These are phyloP conservation scores for Diploptera punctata DNA, from an alignment of 2,888 invertebrate species.

Conservation along the genomic window DNA sequence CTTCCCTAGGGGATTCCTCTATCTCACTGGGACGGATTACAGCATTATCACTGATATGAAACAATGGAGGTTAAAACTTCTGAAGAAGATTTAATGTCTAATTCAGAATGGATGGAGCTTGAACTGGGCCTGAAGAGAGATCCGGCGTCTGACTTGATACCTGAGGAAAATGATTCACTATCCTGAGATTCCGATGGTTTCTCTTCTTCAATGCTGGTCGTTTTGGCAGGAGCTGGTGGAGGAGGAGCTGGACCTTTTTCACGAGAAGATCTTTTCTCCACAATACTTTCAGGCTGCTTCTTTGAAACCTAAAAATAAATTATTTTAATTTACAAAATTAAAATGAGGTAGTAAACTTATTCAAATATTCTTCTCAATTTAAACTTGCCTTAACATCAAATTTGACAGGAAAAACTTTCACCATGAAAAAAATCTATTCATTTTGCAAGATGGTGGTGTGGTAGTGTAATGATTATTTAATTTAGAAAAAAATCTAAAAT, in stretches of 20 bases:
- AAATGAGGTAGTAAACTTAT: too few relatives aligned
- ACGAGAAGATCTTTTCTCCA: slow-evolving; percentile 61
- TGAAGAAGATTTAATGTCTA: slow-evolving; percentile 2
- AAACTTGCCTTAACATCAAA: too few relatives aligned
- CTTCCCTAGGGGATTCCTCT: slow-evolving; percentile 34
- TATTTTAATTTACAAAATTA: too few relatives aligned
- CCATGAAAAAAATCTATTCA: too few relatives aligned
- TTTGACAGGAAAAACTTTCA: too few relatives aligned
- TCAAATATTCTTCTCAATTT: too few relatives aligned
- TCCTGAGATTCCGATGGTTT: neutral
- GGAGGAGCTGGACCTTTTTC: slow-evolving; percentile 85
- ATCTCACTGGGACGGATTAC: slow-evolving; percentile 29
- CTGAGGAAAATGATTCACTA: slow-evolving; percentile 39
- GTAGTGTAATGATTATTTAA: too few relatives aligned
- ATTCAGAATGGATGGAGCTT: slow-evolving; percentile 17
- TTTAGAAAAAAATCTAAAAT: too few relatives aligned
- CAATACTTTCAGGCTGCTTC: slow-evolving; percentile 14
- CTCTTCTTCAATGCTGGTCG: slow-evolving; percentile 9
- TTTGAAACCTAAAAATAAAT: slow-evolving; percentile 17
- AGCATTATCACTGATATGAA: slow-evolving; percentile 5
- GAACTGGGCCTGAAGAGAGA: slow-evolving; percentile 25
- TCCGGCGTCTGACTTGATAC: slow-evolving; percentile 1
- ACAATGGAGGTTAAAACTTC: slow-evolving; percentile 17
- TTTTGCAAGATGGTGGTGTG: too few relatives aligned
- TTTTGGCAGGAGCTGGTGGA: slow-evolving; percentile 57